These are phyloP conservation scores for Antheraea yamamai DNA, from an alignment of 2,888 invertebrate genomes.

Conservation along the genomic window DNA sequence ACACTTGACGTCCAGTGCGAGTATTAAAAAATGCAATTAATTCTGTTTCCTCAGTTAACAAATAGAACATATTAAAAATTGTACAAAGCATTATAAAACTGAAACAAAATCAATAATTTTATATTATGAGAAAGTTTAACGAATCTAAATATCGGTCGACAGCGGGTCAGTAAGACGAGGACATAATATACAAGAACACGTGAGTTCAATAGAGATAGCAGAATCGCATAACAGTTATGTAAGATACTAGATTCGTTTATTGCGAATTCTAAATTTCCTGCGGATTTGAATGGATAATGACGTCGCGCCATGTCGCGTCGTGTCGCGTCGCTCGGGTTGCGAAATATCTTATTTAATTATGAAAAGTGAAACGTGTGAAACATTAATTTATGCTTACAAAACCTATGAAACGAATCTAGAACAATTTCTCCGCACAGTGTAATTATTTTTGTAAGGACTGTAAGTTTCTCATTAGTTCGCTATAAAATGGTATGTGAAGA, in stretches of 20 bases:
- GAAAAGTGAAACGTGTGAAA: neutral
- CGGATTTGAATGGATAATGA: conserved; percentile 26
- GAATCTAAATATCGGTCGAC: conserved; percentile 20
- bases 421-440: no score
- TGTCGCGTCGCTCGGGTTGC: neutral
- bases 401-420: no score
- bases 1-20: no score
- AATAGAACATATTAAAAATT: conserved; percentile 6
- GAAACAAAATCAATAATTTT: conserved; percentile 26
- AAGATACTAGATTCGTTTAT: conserved; percentile 36
- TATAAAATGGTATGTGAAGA: neutral
- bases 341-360: conserved; percentile 15
- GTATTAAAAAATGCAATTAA: neutral
- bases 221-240: conserved; percentile 35
- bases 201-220: conserved; percentile 28
- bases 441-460: no score
- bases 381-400: neutral
- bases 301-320: neutral
- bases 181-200: conserved; percentile 24
- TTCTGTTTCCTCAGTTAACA: neutral
- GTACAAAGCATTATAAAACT: conserved; percentile 24
- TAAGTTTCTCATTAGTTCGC: neutral
- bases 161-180: conserved; percentile 38
- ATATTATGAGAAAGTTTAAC: conserved; percentile 34
- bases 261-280: conserved; percentile 35